phyloP scores from a whole-genome alignment of 2,797 vertebrate genomes.

The Anguilla megastoma region DNA sequence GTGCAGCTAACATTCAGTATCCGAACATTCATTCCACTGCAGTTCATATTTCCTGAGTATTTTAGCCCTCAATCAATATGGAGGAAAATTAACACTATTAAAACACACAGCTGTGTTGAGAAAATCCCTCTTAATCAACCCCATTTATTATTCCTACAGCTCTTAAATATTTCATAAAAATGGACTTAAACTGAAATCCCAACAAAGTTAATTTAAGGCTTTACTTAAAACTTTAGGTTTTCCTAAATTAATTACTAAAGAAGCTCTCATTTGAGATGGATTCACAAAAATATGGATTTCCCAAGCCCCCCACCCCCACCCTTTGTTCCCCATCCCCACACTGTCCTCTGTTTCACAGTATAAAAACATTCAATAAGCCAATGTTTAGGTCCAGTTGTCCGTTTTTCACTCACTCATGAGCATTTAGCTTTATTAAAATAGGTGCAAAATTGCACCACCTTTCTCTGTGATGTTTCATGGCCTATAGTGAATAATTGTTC shows the following conservation, averaged over 20 bases:
- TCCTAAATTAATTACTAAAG: conserved; percentile 12
- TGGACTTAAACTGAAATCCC: conserved; percentile 30
- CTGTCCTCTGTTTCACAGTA: neutral
- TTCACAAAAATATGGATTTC: conserved; percentile 15
- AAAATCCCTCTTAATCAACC: conserved; percentile 24
- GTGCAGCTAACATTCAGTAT: conserved; percentile 2
- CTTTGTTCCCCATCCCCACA: neutral
- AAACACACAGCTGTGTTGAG: conserved; percentile 34
- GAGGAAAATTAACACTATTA: conserved; percentile 35
- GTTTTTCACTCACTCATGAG: conserved; percentile 26
- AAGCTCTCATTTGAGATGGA: conserved; percentile 12
- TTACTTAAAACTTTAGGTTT: conserved; percentile 33
- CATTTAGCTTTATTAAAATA: neutral
- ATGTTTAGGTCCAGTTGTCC: conserved; percentile 29
- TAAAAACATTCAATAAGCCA: conserved; percentile 24
- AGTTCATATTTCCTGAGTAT: conserved; percentile 37
- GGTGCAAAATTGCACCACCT: neutral
- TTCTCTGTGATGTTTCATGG: neutral
- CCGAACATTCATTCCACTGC: neutral
- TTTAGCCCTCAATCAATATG: conserved; percentile 33
- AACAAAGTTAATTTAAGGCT: conserved; percentile 35
- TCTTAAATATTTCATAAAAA: conserved; percentile 31
- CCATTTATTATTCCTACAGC: neutral
- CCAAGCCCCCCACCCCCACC: neutral
- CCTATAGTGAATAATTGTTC: neutral